Conservation (phyloP, 2,113 vertebrate species). For the Ovis aries region ARS-UI_Ramb_v3.0 NC_056071.1:47563501-47564000, state of each 20-base stretch:
- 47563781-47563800: neutral
- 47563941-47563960: neutral
- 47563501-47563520: neutral
- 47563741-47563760: neutral
- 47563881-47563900: neutral
- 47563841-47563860: neutral
- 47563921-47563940: slow-evolving; percentile 4
- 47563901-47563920: neutral
- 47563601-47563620: neutral
- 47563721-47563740: slow-evolving; percentile 4
- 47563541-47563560: neutral
- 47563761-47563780: neutral
- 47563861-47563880: neutral
- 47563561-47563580: neutral
- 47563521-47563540: neutral
- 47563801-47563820: neutral
- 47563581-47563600: slow-evolving; percentile 4
- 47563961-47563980: neutral
- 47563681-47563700: slow-evolving; percentile 30
- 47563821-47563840: neutral
- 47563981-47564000: neutral
- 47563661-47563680: neutral
- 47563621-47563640: neutral
- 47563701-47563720: neutral
- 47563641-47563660: neutral